These are phyloP conservation scores for Rhinogobio ventralis DNA, from an alignment of 2,797 vertebrate species.

Conservation along the genomic window DNA sequence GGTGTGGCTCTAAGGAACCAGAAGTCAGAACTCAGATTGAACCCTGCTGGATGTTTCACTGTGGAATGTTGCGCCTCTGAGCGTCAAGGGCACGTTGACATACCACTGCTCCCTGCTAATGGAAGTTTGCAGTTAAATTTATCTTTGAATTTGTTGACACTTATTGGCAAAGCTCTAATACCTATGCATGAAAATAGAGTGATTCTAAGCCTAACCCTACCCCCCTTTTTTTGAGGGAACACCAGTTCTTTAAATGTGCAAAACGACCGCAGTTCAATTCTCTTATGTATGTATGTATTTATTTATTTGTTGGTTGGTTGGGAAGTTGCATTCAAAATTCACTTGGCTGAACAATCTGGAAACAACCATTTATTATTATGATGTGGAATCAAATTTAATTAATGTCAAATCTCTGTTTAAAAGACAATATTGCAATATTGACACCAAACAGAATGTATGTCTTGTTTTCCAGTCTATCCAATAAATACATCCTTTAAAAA, in stretches of 20 bases:
- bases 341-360: background rate
- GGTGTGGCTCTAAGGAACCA: background rate
- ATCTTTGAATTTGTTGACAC: constrained; percentile 2
- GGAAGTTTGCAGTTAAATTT: constrained; percentile 2
- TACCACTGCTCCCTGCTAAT: constrained; percentile 12
- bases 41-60: background rate
- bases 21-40: constrained; percentile 4
- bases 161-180: background rate
- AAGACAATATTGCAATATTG: background rate
- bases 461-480: background rate
- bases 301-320: background rate
- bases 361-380: background rate
- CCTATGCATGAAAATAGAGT: background rate
- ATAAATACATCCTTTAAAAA: background rate
- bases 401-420: background rate
- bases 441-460: background rate
- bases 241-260: background rate
- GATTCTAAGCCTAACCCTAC: background rate
- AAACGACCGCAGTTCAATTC: background rate
- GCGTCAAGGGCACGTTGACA: background rate
- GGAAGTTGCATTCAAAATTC: background rate
- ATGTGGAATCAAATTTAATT: background rate
- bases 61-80: constrained; percentile 17
- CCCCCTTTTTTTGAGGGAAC: background rate
- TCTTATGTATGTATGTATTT: background rate